These are phyloP conservation scores for Erythrolamprus reginae DNA, from an alignment of 2,113 vertebrate species.

Conservation along the genomic window DNA sequence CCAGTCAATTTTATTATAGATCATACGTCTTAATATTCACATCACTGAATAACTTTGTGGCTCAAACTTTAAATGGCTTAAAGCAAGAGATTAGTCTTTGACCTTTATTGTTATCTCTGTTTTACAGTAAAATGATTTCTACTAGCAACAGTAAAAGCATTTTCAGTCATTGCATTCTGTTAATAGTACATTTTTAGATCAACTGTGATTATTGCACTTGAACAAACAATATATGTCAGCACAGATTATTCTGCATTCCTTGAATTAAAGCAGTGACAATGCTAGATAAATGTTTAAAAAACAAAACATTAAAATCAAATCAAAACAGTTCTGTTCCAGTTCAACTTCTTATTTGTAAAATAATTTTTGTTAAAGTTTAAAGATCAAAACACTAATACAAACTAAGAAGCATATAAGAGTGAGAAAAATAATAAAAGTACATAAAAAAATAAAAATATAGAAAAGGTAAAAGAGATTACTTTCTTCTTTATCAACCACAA, in stretches of 20 bases:
- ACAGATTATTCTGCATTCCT: not conserved
- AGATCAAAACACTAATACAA: not conserved
- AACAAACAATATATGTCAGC: conserved; percentile 12
- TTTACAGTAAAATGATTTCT: conserved; percentile 14
- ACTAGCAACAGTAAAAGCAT: conserved; percentile 26
- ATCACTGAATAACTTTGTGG: conserved; percentile 16
- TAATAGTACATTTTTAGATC: conserved; percentile 4
- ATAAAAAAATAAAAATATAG: too few relatives aligned
- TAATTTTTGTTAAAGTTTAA: not conserved
- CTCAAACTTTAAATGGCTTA: conserved; percentile 22
- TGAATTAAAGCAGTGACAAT: conserved; percentile 29
- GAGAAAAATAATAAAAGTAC: too few relatives aligned
- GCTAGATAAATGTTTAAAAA: not conserved
- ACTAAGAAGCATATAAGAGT: not conserved
- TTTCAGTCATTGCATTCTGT: conserved; percentile 29
- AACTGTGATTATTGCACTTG: conserved; percentile 7
- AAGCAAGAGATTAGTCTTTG: conserved; percentile 11
- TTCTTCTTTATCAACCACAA: too few relatives aligned
- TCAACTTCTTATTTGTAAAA: not conserved
- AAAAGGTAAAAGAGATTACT: too few relatives aligned
- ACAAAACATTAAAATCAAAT: not conserved
- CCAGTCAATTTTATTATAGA: conserved; percentile 1
- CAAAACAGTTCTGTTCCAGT: not conserved
- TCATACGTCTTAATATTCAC: conserved; percentile 21
- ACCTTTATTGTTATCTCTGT: conserved; percentile 19